Conservation (phyloP, 2,888 invertebrate species). For the Dryadula phaetusa region DNA sequence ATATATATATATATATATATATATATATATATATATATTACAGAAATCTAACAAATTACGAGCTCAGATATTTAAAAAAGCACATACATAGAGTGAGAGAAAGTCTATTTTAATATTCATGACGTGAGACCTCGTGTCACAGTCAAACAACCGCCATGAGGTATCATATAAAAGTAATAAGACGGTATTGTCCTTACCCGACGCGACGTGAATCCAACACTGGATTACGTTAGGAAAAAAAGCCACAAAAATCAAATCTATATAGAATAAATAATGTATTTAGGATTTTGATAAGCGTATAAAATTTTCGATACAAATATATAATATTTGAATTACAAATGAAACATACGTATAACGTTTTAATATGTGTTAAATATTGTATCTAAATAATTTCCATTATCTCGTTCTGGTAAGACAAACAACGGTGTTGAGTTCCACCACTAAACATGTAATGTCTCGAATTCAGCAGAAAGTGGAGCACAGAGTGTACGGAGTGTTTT, state of each 20-base stretch:
- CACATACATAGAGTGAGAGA: conserved; percentile 1
- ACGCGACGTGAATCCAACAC: conserved; percentile 16
- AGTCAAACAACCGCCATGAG: not conserved
- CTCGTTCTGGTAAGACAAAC: too few relatives aligned
- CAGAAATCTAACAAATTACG: not conserved
- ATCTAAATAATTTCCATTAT: too few relatives aligned
- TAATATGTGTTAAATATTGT: too few relatives aligned
- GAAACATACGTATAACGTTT: too few relatives aligned
- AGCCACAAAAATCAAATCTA: not conserved
- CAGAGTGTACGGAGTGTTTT: too few relatives aligned
- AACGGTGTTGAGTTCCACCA: too few relatives aligned
- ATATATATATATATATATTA: too few relatives aligned
- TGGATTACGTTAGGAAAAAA: not conserved
- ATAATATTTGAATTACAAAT: too few relatives aligned
- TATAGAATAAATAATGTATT: not conserved
- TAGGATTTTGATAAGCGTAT: too few relatives aligned
- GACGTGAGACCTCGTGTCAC: not conserved
- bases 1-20: too few relatives aligned
- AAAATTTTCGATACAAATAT: not conserved
- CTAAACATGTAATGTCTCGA: too few relatives aligned
- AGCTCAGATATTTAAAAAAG: not conserved
- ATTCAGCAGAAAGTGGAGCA: too few relatives aligned
- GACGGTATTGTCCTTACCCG: conserved; percentile 15
- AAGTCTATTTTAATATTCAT: conserved; percentile 12
- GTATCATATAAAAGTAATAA: conserved; percentile 19